Evolutionary conservation across 1,140 invertebrate genomes (phyloP), one percentile per base, ranked within the genome.

Genomic region (Pseudomyrmex pallidus): DNA sequence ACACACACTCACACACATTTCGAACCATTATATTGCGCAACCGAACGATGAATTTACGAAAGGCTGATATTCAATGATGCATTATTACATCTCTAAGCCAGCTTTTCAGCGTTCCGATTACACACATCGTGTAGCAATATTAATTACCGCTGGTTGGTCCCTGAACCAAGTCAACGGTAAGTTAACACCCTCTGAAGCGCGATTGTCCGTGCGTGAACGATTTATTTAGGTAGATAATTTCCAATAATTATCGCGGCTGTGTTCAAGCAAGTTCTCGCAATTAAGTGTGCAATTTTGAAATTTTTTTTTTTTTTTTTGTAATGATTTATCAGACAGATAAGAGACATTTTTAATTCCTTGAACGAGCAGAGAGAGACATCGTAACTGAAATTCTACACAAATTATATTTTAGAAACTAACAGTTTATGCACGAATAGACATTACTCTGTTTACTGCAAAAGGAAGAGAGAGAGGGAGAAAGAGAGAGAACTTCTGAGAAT

Each of bases 111-210:
- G 22, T 83, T 25, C 56, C n/a, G 54, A 73, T 86, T 84, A 50
- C 46, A 84, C 63, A 63, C 57, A 64, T 68, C 50, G 17, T 20
- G 25, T 84, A 50, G 22, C 67, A 74, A 57, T 70, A 74, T 76
- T 87, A 87, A 87, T 87, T 87, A 87, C 52, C 54, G 52, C 52
- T 17, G 73, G 52, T 9, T 68, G 84, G 15, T 50, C 44, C n/a
- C 66, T 63, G 74, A 78, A 70, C 63, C 74, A 70, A 83, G 57
- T 72, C 25, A 73, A 80, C 56, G 50, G 77, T 86, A 54, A 87
- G 83, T 80, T 87, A 84, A 84, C 56, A 87, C 50, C 70, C 48
- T 73, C 77, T 57, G 74, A 56, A 13, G 35, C 50, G 10, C 46
- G 48, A 15, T 84, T 57, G 76, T 57, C 46, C 61, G 64, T 72